Evolutionary conservation across 2,797 vertebrate genomes (phyloP).

Genomic region (Sebastes itinus): DNA sequence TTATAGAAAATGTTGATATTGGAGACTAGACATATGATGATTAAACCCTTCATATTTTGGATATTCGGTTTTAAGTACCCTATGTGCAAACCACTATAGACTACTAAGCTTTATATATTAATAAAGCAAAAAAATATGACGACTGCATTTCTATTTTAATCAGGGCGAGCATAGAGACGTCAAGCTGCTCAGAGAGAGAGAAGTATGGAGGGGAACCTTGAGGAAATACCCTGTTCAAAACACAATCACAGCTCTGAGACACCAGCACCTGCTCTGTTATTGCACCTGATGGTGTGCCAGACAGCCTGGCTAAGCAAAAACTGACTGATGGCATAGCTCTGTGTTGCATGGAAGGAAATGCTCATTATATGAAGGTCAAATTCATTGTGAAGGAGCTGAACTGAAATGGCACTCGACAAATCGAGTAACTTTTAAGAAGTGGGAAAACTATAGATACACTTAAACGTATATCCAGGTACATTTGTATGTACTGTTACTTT

Average conservation of each 20-base stretch:
- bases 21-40: not conserved
- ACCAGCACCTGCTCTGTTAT: constrained; percentile 38
- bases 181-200: constrained; percentile 19
- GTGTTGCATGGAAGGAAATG: constrained; percentile 24
- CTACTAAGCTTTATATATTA: not conserved
- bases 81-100: not conserved
- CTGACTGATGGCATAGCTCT: constrained; percentile 22
- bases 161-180: not conserved
- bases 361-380: constrained; percentile 49
- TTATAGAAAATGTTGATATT: not conserved
- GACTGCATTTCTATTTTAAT: constrained; percentile 30
- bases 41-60: not conserved
- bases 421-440: not conserved
- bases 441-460: not conserved
- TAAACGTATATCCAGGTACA: not conserved
- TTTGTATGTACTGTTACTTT: no score
- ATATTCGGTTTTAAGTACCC: not conserved
- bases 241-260: constrained; percentile 36
- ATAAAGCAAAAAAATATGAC: not conserved
- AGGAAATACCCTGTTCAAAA: constrained; percentile 46
- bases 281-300: constrained; percentile 40
- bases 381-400: constrained; percentile 1
- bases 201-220: constrained; percentile 8
- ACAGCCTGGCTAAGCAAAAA: constrained; percentile 29
- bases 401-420: not conserved